Base-by-base conservation (phyloP, 2,113 vertebrate genomes). In the Petrocephalus zakoni region DNA sequence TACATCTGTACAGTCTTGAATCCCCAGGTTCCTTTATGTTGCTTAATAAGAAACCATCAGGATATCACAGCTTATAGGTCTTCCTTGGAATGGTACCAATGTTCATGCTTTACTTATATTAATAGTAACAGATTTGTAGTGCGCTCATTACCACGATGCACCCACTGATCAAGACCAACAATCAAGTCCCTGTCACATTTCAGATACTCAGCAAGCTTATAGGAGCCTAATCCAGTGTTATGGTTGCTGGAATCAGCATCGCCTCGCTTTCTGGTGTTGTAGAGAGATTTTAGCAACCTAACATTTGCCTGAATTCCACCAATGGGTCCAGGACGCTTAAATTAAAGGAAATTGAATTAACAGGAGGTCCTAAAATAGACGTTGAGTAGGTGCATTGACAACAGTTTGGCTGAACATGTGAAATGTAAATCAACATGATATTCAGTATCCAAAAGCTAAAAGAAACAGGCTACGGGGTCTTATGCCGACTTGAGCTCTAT, bases 321-420 rank as follows among this genome's bases (percentile, higher is more conserved):
- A 49, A 22, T 83, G 21, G 42, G 37, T 83, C 81, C 42, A 47
- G 19, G 46, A 83, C 49, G 46, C 81, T 83, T 15, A 49, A n/a
- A 83, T 49, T 85, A n/a, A 85, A 85, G 22, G 17, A 85, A 85
- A 78, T 49, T 83, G 19, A 83, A 46, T 85, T 34, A 55, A 85
- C n/a, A 85, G 51, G 55, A 85, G 22, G 29, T 52, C 55, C 25
- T 55, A 55, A 85, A 85, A 85, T 85, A 85, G 49, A 55, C 7
- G 17, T 85, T 85, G 49, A 85, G 84, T 34, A 85, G n/a, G n/a
- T 53, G 84, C 21, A 29, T n/a, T 64, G 34, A 53, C 37, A 10
- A 56, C 52, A 55, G 51, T 29, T 86, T 86, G 84, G 34, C 81
- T 83, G 29, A 86, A 53, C 51, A 34, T 51, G 25, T 34, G n/a